Evolutionary conservation across 2,888 invertebrate species (phyloP).

Genomic region (Deroplatys truncata): DNA sequence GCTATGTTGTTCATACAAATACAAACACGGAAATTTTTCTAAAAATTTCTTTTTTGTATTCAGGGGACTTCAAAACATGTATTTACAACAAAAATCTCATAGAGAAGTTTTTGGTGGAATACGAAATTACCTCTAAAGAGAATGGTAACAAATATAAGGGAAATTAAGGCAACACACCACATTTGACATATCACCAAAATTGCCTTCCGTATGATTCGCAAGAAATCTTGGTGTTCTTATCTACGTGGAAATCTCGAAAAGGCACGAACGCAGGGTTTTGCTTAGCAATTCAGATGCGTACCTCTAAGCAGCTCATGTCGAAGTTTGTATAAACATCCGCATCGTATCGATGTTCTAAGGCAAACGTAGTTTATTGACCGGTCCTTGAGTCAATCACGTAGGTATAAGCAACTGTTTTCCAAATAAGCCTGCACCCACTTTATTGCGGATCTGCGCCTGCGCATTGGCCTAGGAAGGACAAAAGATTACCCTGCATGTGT

Average conservation of each 20-base stretch:
- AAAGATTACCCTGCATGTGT: neutral
- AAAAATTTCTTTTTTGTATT: too few relatives aligned
- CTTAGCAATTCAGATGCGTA: neutral
- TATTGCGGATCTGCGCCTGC: neutral
- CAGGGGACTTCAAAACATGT: too few relatives aligned
- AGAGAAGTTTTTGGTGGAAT: too few relatives aligned
- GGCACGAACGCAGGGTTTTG: neutral
- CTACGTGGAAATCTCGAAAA: neutral
- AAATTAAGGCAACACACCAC: too few relatives aligned
- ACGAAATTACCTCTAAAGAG: too few relatives aligned
- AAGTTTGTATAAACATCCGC: neutral
- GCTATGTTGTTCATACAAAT: too few relatives aligned
- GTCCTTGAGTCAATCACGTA: neutral
- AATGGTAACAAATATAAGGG: too few relatives aligned
- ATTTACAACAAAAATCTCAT: too few relatives aligned
- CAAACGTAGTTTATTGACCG: neutral
- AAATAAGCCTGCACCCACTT: neutral
- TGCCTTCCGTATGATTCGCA: neutral
- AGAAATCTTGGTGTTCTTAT: neutral
- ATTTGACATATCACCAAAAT: neutral
- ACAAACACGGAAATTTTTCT: too few relatives aligned
- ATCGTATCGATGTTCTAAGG: neutral
- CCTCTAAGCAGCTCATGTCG: neutral
- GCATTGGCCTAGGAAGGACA: neutral
- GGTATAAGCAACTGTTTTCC: neutral